Evolutionary conservation across 2,113 vertebrate species (phyloP).

Genomic region (Entelurus aequoreus): DNA sequence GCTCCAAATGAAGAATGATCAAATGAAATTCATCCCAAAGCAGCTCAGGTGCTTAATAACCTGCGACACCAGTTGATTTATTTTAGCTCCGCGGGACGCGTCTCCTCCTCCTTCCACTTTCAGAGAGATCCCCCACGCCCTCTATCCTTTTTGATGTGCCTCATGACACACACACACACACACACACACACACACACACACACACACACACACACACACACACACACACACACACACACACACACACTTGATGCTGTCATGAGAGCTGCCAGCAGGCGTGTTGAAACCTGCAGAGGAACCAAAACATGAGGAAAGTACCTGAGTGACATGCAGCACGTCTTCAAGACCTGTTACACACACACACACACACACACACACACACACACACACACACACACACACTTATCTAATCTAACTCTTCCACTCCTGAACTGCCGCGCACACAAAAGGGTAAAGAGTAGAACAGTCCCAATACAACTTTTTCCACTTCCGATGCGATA

Average conservation of each 20-base stretch:
- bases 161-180: slow-evolving; percentile 21
- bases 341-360: not conserved
- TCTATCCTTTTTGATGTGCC: slow-evolving; percentile 44
- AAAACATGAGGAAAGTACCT: slow-evolving; percentile 69
- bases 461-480: too few relatives aligned
- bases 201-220: slow-evolving; percentile 24
- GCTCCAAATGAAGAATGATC: too few relatives aligned
- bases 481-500: too few relatives aligned
- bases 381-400: not conserved
- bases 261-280: slow-evolving; percentile 56
- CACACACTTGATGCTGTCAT: slow-evolving; percentile 43
- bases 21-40: too few relatives aligned
- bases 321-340: slow-evolving; percentile 26
- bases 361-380: slow-evolving; percentile 5
- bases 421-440: too few relatives aligned
- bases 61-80: too few relatives aligned
- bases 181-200: slow-evolving; percentile 24
- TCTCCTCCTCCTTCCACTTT: slow-evolving; percentile 11
- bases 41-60: too few relatives aligned
- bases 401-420: not conserved
- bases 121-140: slow-evolving; percentile 21
- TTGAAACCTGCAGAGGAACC: slow-evolving; percentile 66
- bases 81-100: not conserved
- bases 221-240: slow-evolving; percentile 23
- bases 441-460: too few relatives aligned